These are phyloP conservation scores for Otus sunia DNA, from an alignment of 2,113 vertebrate genomes.

Conservation along the genomic window DNA sequence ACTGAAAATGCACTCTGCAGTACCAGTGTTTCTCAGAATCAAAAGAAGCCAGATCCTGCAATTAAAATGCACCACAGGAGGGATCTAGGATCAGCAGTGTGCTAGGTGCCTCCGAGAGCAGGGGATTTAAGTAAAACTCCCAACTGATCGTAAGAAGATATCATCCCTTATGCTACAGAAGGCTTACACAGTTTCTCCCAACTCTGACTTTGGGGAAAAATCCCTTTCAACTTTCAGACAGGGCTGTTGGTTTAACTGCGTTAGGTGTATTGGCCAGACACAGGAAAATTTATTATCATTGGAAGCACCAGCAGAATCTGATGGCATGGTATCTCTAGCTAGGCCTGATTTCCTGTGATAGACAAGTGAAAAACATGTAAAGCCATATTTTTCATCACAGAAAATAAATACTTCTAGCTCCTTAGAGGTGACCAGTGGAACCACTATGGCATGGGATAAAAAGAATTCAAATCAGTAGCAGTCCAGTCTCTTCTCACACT, in stretches of 20 bases:
- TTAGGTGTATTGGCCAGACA: not conserved
- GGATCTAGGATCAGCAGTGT: not conserved
- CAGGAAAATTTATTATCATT: not conserved
- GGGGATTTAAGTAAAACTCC: not conserved
- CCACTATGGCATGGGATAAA: not conserved
- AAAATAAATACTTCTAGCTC: not conserved
- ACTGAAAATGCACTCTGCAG: not conserved
- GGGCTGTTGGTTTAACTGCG: not conserved
- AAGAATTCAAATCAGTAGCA: not conserved
- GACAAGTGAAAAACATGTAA: not conserved
- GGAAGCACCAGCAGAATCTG: not conserved
- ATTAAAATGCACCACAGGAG: not conserved
- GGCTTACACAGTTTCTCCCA: not conserved
- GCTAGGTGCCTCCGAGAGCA: not conserved
- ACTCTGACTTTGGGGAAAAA: not conserved
- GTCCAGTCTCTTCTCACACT: not conserved
- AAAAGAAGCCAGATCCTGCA: not conserved
- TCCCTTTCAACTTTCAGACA: not conserved
- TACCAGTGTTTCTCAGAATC: not conserved
- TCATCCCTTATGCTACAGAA: not conserved
- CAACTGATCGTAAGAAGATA: not conserved
- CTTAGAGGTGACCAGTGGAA: not conserved
- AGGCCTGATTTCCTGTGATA: not conserved
- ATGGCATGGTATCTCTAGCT: not conserved
- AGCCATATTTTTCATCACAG: not conserved